Percentiles rank a stretch among this genome's conserved stretches.
Conservation (phyloP, 2,113 vertebrate genomes). For the Penelope pileata region DNA sequence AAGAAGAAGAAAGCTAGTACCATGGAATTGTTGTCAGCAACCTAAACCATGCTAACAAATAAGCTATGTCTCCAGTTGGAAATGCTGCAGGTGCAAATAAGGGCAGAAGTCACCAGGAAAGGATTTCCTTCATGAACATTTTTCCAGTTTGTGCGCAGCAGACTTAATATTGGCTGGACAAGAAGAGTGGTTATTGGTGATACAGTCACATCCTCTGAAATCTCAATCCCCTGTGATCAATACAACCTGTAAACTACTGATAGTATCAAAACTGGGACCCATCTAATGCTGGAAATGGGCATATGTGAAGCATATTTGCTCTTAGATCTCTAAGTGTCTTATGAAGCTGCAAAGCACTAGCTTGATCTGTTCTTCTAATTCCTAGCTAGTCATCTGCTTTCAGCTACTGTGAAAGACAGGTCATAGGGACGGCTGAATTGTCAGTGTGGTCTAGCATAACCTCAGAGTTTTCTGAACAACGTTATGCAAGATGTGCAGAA, state of each 20-base stretch:
- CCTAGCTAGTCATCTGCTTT: neutral
- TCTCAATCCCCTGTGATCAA: neutral
- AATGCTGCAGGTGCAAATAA: neutral
- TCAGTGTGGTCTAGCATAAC: neutral
- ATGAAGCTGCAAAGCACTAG: no score
- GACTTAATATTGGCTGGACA: neutral
- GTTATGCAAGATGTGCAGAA: neutral
- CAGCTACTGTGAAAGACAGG: neutral
- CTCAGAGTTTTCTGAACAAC: neutral
- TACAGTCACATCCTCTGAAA: neutral
- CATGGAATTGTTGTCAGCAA: neutral
- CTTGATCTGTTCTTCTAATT: neutral
- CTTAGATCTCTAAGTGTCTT: neutral
- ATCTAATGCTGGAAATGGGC: neutral
- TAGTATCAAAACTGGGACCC: neutral
- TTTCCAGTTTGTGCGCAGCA: neutral
- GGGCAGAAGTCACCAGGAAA: neutral
- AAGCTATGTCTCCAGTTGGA: neutral
- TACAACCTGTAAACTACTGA: neutral
- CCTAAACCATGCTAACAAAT: neutral
- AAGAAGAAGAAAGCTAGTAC: neutral
- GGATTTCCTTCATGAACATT: neutral
- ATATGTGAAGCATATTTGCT: neutral
- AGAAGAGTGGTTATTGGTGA: neutral
- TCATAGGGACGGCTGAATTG: neutral